Evolutionary conservation across 2,113 vertebrate species (phyloP).

Genomic region (Prietella phreatophila): DNA sequence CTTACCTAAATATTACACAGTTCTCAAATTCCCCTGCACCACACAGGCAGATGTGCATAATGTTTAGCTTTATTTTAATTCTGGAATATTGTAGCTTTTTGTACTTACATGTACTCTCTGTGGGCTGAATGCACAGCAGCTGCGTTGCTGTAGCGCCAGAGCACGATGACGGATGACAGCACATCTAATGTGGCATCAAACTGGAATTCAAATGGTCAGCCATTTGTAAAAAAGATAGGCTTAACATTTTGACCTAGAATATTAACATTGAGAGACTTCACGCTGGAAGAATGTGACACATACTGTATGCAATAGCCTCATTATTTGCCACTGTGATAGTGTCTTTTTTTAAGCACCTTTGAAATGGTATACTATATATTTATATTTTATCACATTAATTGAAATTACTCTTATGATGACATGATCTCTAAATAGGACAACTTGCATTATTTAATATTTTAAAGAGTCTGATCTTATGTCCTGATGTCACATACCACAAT

Average conservation of each 20-base stretch:
- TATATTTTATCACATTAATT: not conserved
- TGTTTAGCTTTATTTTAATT: not conserved
- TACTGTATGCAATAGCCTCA: not conserved
- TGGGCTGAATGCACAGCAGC: conserved; percentile 96
- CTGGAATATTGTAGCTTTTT: not conserved
- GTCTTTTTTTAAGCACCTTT: not conserved
- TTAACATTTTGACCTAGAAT: not conserved
- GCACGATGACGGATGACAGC: conserved; percentile 90
- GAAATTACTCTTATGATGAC: not conserved
- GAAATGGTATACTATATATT: not conserved
- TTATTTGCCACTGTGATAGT: not conserved
- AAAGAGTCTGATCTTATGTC: not conserved
- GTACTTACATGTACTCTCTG: conserved; percentile 95
- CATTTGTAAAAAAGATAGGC: conserved; percentile 16
- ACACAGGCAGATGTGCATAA: not conserved
- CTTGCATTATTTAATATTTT: not conserved
- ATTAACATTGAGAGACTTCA: not conserved
- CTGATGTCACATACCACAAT: not conserved
- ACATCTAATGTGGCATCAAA: conserved; percentile 95
- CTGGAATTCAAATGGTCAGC: conserved; percentile 68
- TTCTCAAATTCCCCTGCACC: not conserved
- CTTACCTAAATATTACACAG: not conserved
- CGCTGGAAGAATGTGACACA: not conserved
- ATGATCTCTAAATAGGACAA: not conserved
- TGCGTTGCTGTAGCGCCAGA: conserved; percentile 98